Base-by-base conservation (phyloP, 1,140 invertebrate genomes). In the Trichonephila clavata region DNA sequence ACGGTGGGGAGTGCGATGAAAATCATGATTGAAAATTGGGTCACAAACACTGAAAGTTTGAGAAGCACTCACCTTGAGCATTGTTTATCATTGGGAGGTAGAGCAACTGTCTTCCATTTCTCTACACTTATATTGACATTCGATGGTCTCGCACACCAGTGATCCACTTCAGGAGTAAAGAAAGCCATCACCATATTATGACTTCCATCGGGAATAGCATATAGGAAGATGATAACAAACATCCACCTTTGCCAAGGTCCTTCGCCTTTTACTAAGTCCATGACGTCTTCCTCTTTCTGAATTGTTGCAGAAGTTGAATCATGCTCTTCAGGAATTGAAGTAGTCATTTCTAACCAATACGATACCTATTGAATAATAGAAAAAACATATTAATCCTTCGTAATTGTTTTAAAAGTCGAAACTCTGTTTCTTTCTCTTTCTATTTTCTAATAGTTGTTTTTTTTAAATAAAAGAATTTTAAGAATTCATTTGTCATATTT, bases 141-240 rank as follows among this genome's bases (percentile, higher is more conserved):
- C 1, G 14, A 4, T 59, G 88, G 88, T 20, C 68, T 57, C 0
- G 65, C 27, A 60, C 94, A 94, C 88, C 94, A 92, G 32, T 93
- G 90, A 32, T 94, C 94, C 20, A 84, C 27, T 27, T 93, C 94
- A 14, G 94, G 65, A 3, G 93, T 92, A 86, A 87, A 93, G 86
- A 94, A 94, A 32, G 81, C 21, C 8, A 94, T 84, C 5, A 86
- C 94, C 21, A 94, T 24, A 59, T 94, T 94, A 39, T 94, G 89
- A 27, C 90, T 90, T 0, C 94, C 63, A 39, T 87, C 24, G 3
- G 94, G 61, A 50, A 94, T 86, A 39, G 89, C 86, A 16, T 57
- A 60, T 2, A 94, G 6, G n/a, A 89, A 81, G 60, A 68, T 71
- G 7, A 94, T 65, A 20, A 83, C 7, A 27, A 94, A 86, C 21